phyloP scores from a whole-genome alignment of 2,888 invertebrate genomes.

The Archips crataeganus region DNA sequence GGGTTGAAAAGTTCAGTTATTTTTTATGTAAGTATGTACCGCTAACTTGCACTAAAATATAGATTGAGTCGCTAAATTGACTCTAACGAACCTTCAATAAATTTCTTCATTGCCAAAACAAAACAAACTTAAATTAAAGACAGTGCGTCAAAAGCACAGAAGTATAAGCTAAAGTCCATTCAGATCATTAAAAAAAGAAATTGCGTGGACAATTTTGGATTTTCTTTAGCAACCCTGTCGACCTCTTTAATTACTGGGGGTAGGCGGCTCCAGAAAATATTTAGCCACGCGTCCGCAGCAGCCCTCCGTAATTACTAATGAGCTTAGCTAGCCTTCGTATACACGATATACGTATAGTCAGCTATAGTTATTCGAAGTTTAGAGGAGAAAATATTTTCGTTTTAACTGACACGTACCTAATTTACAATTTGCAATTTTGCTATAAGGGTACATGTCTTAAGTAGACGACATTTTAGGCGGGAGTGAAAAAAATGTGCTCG shows the following conservation, averaged over 20 bases:
- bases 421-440: background rate
- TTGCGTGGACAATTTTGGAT: constrained; percentile 76
- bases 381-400: background rate
- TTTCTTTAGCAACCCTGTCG: constrained; percentile 65
- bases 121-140: background rate
- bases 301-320: constrained; percentile 81
- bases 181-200: constrained; percentile 30
- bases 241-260: constrained; percentile 78
- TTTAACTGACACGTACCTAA: background rate
- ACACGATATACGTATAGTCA: background rate
- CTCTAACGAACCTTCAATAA: background rate
- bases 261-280: constrained; percentile 75
- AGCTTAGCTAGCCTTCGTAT: constrained; percentile 55
- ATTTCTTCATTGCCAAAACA: background rate
- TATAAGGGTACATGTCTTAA: background rate
- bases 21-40: too few relatives aligned
- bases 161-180: background rate
- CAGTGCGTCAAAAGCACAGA: background rate
- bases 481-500: background rate
- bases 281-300: constrained; percentile 77
- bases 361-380: background rate
- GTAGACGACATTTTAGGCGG: background rate
- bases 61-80: too few relatives aligned
- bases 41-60: too few relatives aligned
- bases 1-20: background rate